These are phyloP conservation scores for Clivina fossor DNA, from an alignment of 2,888 invertebrate species.

Conservation along the genomic window DNA sequence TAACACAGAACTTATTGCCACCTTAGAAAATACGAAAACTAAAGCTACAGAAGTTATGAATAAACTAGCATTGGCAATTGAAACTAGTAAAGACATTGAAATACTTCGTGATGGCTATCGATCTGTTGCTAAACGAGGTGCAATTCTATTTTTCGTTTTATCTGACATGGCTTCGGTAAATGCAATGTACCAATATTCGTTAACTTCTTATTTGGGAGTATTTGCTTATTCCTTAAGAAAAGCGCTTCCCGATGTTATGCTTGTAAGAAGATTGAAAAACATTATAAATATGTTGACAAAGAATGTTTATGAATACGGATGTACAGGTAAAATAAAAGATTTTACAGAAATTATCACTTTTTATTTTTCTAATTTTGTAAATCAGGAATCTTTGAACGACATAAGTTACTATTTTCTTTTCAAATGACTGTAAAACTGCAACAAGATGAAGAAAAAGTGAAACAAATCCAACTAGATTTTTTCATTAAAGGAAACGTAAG, in stretches of 20 bases:
- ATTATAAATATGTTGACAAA: constrained; percentile 84
- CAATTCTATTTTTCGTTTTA: constrained; percentile 86
- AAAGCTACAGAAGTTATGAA: constrained; percentile 82
- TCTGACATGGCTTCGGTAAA: constrained; percentile 88
- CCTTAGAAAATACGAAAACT: constrained; percentile 84
- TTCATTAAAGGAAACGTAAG: constrained; percentile 86
- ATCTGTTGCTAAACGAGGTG: constrained; percentile 81
- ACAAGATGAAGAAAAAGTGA: constrained; percentile 65
- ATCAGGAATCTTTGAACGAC: constrained; percentile 87
- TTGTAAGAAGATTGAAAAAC: constrained; percentile 72
- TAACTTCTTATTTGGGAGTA: constrained; percentile 81
- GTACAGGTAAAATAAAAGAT: constrained; percentile 63
- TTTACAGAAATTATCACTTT: background rate
- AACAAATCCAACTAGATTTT: constrained; percentile 78
- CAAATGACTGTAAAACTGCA: constrained; percentile 86
- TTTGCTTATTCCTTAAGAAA: constrained; percentile 80
- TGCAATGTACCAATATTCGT: constrained; percentile 90
- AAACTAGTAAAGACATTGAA: constrained; percentile 81
- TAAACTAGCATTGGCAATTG: constrained; percentile 74
- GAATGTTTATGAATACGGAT: constrained; percentile 89
- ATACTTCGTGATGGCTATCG: constrained; percentile 81
- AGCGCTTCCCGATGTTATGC: constrained; percentile 78
- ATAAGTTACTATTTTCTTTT: constrained; percentile 87
- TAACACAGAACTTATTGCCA: constrained; percentile 81
- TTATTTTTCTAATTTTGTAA: too few relatives aligned